These are phyloP conservation scores for Galleria mellonella DNA, from an alignment of 1,140 invertebrate species.

Conservation along the genomic window DNA sequence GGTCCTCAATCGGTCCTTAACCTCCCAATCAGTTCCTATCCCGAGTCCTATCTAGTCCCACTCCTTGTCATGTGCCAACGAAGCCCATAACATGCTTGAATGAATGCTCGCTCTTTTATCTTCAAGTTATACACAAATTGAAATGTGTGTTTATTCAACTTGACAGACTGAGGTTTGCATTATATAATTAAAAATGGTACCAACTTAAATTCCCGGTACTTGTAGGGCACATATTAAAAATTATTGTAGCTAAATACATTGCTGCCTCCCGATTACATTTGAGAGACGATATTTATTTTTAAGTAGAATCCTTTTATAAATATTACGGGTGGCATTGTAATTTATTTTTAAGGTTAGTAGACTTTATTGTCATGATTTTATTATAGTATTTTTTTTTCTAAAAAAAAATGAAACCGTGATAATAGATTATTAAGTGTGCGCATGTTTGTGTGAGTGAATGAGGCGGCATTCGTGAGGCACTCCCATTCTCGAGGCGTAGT, in stretches of 20 bases:
- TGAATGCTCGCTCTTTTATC: slow-evolving; percentile 19
- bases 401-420: slow-evolving; percentile 62
- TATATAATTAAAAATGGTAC: slow-evolving; percentile 11
- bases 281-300: slow-evolving; percentile 37
- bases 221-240: slow-evolving; percentile 21
- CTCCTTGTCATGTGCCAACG: slow-evolving; percentile 63
- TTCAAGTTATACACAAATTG: background rate
- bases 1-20: slow-evolving; percentile 30
- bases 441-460: slow-evolving; percentile 47
- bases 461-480: slow-evolving; percentile 59
- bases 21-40: slow-evolving; percentile 44
- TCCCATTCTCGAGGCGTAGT: slow-evolving; percentile 53
- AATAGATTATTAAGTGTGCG: slow-evolving; percentile 60
- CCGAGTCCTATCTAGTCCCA: slow-evolving; percentile 65
- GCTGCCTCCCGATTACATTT: background rate
- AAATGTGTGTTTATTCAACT: background rate
- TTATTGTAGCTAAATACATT: background rate
- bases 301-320: slow-evolving; percentile 47
- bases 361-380: slow-evolving; percentile 56
- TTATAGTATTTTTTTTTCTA: slow-evolving; percentile 47
- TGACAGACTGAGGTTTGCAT: background rate
- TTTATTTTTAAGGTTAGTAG: slow-evolving; percentile 66
- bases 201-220: slow-evolving; percentile 17
- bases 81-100: slow-evolving; percentile 39
- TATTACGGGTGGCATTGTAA: slow-evolving; percentile 51